Conservation (phyloP, 2,797 vertebrate species). For the Knipowitschia caucasica region DNA sequence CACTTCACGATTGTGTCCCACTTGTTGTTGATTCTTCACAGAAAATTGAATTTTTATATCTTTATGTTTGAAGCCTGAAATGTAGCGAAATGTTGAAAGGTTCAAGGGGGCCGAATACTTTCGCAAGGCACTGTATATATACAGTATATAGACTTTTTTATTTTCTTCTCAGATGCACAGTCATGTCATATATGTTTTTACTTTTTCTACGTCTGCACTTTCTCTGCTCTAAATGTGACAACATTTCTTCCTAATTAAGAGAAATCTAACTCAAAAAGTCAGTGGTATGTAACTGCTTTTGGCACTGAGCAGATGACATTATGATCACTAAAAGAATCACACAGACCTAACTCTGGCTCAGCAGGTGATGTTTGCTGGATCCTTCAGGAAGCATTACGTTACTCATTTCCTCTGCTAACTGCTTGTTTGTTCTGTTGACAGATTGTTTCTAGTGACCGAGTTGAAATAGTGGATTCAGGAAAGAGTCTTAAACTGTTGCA, state of each 20-base stretch:
- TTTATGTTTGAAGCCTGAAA: no score
- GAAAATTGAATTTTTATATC: no score
- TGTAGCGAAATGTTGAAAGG: no score
- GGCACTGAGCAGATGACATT: slow-evolving; percentile 4
- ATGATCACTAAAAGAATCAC: slow-evolving; percentile 12
- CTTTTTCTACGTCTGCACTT: slow-evolving; percentile 16
- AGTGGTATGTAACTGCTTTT: slow-evolving; percentile 18
- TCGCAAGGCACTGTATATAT: no score
- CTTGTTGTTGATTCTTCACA: no score
- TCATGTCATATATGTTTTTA: no score
- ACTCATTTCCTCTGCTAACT: slow-evolving; percentile 15
- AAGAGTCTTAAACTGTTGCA: slow-evolving; percentile 85
- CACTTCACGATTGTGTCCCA: no score
- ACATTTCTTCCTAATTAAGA: slow-evolving; percentile 27
- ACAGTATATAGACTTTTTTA: no score
- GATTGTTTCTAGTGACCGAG: slow-evolving; percentile 76
- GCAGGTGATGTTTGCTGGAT: background rate
- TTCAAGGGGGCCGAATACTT: no score
- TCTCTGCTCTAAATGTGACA: slow-evolving; percentile 34
- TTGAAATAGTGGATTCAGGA: slow-evolving; percentile 83
- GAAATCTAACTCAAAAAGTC: slow-evolving; percentile 26
- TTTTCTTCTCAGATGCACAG: no score
- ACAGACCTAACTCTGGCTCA: background rate
- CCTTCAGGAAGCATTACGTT: slow-evolving; percentile 16
- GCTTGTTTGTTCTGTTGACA: slow-evolving; percentile 54